Conservation (phyloP, 2,113 vertebrate genomes). For the Cyanistes caeruleus region DNA sequence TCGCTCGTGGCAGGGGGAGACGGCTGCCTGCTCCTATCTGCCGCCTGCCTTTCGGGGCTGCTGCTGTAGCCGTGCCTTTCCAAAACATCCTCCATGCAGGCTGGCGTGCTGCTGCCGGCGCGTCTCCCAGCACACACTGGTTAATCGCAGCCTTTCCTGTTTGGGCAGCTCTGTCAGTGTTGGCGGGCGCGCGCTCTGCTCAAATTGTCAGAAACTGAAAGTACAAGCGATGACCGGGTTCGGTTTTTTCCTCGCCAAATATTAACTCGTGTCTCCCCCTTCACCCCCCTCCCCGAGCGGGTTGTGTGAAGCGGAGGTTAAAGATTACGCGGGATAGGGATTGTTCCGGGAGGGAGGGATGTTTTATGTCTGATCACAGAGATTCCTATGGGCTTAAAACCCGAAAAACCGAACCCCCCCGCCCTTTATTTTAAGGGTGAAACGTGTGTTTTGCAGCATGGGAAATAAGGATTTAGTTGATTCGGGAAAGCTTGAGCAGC, state of each 20-base stretch:
- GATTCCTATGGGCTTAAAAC: not conserved
- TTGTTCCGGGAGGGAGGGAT: not conserved
- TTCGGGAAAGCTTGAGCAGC: not conserved
- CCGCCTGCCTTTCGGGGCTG: not conserved
- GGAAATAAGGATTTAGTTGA: not conserved
- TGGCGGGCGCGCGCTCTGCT: conserved; percentile 30
- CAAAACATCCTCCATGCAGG: conserved; percentile 16
- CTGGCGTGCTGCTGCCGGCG: not conserved
- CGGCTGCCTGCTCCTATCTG: not conserved
- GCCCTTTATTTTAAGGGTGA: not conserved
- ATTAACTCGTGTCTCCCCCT: not conserved
- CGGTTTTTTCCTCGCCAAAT: not conserved
- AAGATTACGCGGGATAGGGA: not conserved
- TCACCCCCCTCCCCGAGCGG: not conserved
- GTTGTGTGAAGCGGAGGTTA: not conserved
- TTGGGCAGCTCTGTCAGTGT: conserved; percentile 52
- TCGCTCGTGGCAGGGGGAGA: not conserved
- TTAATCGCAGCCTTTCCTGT: conserved; percentile 45
- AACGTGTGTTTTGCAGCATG: not conserved
- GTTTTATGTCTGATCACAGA: not conserved
- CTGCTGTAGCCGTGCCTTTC: not conserved
- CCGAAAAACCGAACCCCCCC: not conserved
- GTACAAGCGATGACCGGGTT: not conserved
- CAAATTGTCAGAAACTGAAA: conserved; percentile 58
- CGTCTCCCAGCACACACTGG: not conserved